Base-by-base conservation (phyloP, 1,140 invertebrate genomes). In the Cardiocondyla obscurior region DNA sequence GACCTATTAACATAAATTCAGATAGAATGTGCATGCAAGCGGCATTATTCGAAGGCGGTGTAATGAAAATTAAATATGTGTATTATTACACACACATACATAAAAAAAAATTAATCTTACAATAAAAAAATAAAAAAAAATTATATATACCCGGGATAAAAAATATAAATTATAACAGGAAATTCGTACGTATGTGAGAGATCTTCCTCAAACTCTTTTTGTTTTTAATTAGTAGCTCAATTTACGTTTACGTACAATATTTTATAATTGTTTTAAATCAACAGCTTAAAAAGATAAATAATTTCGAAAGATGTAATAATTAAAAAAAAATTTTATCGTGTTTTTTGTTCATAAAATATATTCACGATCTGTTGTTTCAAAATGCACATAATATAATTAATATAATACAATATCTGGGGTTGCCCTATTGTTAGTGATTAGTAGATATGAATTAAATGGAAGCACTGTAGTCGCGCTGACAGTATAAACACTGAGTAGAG, bases 401-500 rank as follows among this genome's bases (percentile, higher is more conserved):
- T 79, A 84, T 70, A 84, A 85, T 82, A 51, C 8, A 8, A 81
- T 49, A 64, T 84, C 77, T 70, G 33, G 81, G 81, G 55, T 44
- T 72, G 84, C 49, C 67, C 33, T 87, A 70, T 64, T 51, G 62
- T 90, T 87, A 88, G 55, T 87, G 64, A 87, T 91, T 87, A 90
- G 73, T 89, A 84, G 67, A 58, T 65, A 88, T 90, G 83, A 85
- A 58, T 83, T 84, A 90, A n/a, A n/a, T 86, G 88, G 83, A 89
- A 90, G 85, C 89, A 69, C 82, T 87, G 77, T 87, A 83, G 69
- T 86, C 74, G 77, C 74, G 77, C 82, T 86, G 83, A 89, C 69
- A 87, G 74, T 87, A 90, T 85, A 87, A 69, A 89, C 69, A 79
- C 64, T 73, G 87, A 90, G 76, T 88, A 92, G 91, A 93, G 87